These are phyloP conservation scores for Gadus macrocephalus DNA, from an alignment of 2,113 vertebrate genomes.

Conservation along the genomic window DNA sequence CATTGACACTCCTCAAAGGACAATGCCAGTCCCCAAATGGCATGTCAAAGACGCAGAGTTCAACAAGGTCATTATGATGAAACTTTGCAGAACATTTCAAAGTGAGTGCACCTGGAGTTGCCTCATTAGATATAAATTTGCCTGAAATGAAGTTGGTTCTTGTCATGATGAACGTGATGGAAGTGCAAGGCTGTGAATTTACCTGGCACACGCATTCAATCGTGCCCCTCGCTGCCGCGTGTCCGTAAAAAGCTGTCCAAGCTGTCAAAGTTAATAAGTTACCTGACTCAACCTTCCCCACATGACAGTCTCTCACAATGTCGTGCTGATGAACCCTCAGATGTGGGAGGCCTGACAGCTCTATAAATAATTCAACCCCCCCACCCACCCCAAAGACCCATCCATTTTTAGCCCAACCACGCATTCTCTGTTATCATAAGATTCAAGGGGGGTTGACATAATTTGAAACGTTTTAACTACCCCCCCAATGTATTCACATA, in stretches of 20 bases:
- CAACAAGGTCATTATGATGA: neutral
- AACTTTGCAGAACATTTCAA: neutral
- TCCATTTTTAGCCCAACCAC: neutral
- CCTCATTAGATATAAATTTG: conserved; percentile 31
- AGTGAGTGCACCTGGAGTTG: conserved; percentile 7
- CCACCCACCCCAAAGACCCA: too few relatives aligned
- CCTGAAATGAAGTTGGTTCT: conserved; percentile 1
- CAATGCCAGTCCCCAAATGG: conserved; percentile 25
- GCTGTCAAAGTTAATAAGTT: conserved; percentile 32
- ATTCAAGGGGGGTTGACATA: too few relatives aligned
- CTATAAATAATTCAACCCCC: conserved; percentile 31
- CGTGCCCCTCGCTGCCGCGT: conserved; percentile 21
- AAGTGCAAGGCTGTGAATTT: conserved; percentile 13
- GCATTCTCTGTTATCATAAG: neutral
- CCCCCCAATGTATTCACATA: conserved; percentile 22
- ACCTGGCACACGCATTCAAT: conserved; percentile 17
- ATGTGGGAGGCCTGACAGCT: conserved; percentile 22
- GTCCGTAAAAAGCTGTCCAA: conserved; percentile 28
- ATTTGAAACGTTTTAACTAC: neutral
- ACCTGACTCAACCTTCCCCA: conserved; percentile 29
- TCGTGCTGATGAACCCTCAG: conserved; percentile 1
- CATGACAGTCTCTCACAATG: conserved; percentile 39
- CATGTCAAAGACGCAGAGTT: neutral
- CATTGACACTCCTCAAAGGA: conserved; percentile 14
- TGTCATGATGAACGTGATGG: conserved; percentile 8